phyloP scores from a whole-genome alignment of 2,888 invertebrate genomes.

The Thyatira batis region DNA sequence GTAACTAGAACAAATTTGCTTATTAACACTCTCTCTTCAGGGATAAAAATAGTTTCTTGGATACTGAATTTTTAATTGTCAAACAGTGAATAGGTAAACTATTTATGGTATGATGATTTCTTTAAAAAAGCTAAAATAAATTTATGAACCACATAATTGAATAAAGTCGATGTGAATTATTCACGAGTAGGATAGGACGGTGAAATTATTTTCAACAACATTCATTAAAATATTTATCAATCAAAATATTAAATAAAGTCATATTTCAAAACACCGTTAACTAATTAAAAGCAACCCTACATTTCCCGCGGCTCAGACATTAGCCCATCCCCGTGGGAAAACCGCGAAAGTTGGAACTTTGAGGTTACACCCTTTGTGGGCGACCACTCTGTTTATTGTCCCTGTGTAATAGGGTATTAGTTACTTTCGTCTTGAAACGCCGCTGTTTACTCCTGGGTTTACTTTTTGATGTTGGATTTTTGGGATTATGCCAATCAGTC shows the following conservation, averaged over 20 bases:
- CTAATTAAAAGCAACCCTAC: slow-evolving; percentile 2
- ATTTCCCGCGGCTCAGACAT: neutral
- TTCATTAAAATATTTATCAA: neutral
- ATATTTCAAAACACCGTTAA: slow-evolving; percentile 2
- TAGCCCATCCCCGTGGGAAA: slow-evolving; percentile 5
- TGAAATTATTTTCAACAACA: neutral
- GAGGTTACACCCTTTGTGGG: slow-evolving; percentile 2
- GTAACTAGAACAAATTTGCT: neutral
- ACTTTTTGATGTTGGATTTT: neutral
- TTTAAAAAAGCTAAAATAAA: no score
- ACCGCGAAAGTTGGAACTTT: slow-evolving; percentile 4
- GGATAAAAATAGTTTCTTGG: no score
- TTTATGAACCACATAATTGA: no score
- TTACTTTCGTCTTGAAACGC: neutral
- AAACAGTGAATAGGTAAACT: no score
- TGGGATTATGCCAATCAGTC: neutral
- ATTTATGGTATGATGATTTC: no score
- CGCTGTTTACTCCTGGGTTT: neutral
- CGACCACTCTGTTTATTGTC: slow-evolving; percentile 5
- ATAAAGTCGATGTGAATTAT: no score
- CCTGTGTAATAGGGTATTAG: neutral
- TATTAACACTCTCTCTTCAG: no score
- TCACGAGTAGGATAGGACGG: neutral
- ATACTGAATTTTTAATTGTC: no score
- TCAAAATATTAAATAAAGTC: neutral